Base-by-base conservation (phyloP, 2,888 invertebrate species). In the Aspidiotus destructor region DNA sequence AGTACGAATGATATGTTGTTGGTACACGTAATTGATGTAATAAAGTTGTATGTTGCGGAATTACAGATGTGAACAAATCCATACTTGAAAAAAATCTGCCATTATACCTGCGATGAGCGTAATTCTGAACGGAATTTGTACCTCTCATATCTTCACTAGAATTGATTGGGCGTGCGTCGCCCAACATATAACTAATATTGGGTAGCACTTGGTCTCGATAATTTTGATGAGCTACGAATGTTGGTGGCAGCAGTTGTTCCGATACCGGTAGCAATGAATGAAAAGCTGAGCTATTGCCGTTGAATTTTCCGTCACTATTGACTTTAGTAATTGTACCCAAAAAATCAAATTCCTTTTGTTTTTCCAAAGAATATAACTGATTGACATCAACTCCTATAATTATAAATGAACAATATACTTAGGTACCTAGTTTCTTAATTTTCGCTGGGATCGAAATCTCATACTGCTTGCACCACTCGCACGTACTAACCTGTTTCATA, bases 151-250 rank as follows among this genome's bases (percentile, higher is more conserved):
- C 65, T 58, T 65, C 58, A 16, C 42, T 28, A 5, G 28, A 42
- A 60, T 40, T 58, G n/a, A 42, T 58, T 17, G 57, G 65, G 58
- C 58, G 58, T 28, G 69, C 69, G 54, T 69, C 69, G 17, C 60
- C 68, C 55, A 41, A 69, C 16, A 55, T 42, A 2, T 54, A 41
- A n/a, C 62, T 15, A 28, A 61, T 57, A 41, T 68, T 68, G 53
- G 61, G 52, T 41, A 55, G 13, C 28, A 62, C 2, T n/a, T 62
- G 44, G 41, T 71, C 68, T 10, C 70, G 57, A 2, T 71, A 52
- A 17, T 69, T 72, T 60, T 72, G 72, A 68, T 72, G 72, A 8
- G 72, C 72, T 13, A 60, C 69, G 28, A 28, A 5, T 28, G 5
- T 28, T 44, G 72, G 72, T 6, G 72, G 72, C 57, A 69, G 70